Conservation (phyloP, 2,797 vertebrate species). For the Potorous gilbertii region DNA sequence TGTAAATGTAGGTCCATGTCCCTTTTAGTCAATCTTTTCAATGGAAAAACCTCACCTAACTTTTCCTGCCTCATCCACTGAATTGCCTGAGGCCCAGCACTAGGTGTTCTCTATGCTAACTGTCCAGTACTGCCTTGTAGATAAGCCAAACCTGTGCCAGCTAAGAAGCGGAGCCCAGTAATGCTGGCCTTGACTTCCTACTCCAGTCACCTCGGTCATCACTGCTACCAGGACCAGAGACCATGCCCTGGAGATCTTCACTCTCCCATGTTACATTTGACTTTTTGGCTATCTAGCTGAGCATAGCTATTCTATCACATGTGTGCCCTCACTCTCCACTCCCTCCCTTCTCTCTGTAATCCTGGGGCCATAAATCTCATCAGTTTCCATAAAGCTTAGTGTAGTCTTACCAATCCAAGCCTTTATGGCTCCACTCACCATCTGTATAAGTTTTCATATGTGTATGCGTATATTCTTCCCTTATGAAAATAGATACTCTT, state of each 20-base stretch:
- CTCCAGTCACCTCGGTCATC: neutral
- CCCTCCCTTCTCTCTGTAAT: neutral
- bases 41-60: neutral
- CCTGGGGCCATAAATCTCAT: neutral
- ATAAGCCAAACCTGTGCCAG: neutral
- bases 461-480: no score
- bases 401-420: neutral
- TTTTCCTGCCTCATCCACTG: no score
- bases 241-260: conserved; percentile 20
- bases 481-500: neutral
- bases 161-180: neutral
- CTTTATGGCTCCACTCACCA: neutral
- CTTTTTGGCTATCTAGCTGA: neutral
- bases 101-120: neutral
- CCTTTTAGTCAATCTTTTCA: neutral
- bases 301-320: neutral
- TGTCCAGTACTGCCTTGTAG: neutral
- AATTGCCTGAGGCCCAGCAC: no score
- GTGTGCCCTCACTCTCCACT: neutral
- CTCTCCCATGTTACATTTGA: conserved; percentile 8
- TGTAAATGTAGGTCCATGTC: no score
- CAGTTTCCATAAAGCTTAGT: neutral
- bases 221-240: conserved; percentile 27
- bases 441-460: neutral
- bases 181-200: neutral